Evolutionary conservation across 23 tunicate species (phyloP).

Genomic region (Halocynthia roretzi): DNA sequence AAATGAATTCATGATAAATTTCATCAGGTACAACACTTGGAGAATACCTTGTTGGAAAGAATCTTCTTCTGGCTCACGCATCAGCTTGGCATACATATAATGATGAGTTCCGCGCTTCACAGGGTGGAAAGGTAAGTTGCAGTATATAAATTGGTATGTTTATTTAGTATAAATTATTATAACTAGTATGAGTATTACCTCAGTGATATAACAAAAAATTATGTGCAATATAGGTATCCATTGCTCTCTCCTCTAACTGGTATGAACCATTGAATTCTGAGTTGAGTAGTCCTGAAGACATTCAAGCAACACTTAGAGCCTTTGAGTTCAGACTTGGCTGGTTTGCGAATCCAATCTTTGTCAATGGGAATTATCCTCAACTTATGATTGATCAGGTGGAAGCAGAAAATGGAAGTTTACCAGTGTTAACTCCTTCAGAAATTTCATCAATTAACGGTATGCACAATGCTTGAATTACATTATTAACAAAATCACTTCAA

Average conservation of each 20-base stretch:
- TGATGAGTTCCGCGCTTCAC: constrained; percentile 23
- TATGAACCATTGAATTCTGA: constrained; percentile 60
- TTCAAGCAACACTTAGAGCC: constrained; percentile 62
- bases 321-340: constrained; percentile 80
- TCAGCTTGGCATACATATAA: constrained; percentile 46
- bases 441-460: too few species aligned
- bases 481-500: too few species aligned
- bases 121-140: constrained; percentile 44
- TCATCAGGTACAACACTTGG: too few species aligned
- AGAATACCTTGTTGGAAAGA: constrained; percentile 42
- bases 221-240: constrained; percentile 46
- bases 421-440: too few species aligned
- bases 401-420: not conserved
- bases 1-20: too few species aligned
- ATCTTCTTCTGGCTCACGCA: constrained; percentile 62
- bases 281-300: constrained; percentile 24
- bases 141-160: not conserved
- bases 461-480: too few species aligned
- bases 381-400: constrained; percentile 53
- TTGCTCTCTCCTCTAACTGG: constrained; percentile 84
- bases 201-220: too few species aligned
- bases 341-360: constrained; percentile 88
- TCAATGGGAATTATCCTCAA: constrained; percentile 78
- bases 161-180: not conserved
- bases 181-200: not conserved